Percentiles rank a stretch among this genome's conserved stretches.
Evolutionary conservation across 2,888 invertebrate species (phyloP).

Genomic region (Geotrupes spiniger): DNA sequence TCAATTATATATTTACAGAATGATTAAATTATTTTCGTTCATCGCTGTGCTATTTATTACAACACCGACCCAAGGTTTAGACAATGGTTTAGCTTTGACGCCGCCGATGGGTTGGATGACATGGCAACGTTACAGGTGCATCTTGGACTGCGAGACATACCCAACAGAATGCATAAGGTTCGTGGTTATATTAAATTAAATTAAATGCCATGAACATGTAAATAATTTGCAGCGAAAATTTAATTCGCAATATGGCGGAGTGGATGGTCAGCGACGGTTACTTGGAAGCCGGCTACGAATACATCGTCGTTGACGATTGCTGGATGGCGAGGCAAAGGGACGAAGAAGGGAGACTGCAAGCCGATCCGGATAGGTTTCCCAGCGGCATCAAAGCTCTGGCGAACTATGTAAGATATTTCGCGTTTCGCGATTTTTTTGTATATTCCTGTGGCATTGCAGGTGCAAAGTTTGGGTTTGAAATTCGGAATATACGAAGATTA

Average conservation of each 20-base stretch:
- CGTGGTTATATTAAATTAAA: background rate
- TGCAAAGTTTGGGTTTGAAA: conserved; percentile 70
- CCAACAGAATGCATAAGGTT: conserved; percentile 67
- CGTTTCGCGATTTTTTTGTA: too few species aligned
- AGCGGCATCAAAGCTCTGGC: conserved; percentile 59
- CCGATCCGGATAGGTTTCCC: conserved; percentile 60
- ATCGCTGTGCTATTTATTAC: too few species aligned
- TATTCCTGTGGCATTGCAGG: conserved; percentile 47
- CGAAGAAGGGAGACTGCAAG: conserved; percentile 50
- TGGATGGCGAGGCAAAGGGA: conserved; percentile 57
- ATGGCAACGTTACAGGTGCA: conserved; percentile 67
- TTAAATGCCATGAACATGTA: too few species aligned
- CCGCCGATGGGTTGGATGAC: conserved; percentile 75
- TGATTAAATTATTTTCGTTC: too few species aligned
- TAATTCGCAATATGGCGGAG: conserved; percentile 57
- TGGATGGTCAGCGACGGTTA: conserved; percentile 59
- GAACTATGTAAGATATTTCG: conserved; percentile 57
- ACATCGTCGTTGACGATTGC: conserved; percentile 61
- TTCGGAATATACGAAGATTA: conserved; percentile 83
- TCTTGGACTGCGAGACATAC: conserved; percentile 61
- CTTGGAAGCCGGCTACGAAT: conserved; percentile 59
- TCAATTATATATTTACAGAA: too few species aligned
- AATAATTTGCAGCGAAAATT: conserved; percentile 53
- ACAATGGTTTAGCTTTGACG: conserved; percentile 64
- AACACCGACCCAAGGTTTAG: background rate